phyloP scores from a whole-genome alignment of 2,888 invertebrate genomes.

The Plutella xylostella region DNA sequence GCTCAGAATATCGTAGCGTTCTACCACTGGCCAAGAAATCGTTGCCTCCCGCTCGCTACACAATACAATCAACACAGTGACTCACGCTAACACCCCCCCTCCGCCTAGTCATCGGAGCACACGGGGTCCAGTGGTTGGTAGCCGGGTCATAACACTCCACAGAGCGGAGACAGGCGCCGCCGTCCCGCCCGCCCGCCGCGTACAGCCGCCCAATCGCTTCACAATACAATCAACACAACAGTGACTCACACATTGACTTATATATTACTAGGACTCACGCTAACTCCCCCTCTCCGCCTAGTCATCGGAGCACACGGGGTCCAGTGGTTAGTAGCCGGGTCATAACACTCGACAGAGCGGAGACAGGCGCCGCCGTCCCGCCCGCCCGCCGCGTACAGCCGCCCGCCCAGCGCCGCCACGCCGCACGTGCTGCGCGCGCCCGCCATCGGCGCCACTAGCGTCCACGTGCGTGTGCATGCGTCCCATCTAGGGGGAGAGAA shows the following conservation, averaged over 20 bases:
- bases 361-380: conserved; percentile 93
- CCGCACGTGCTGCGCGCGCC: conserved; percentile 92
- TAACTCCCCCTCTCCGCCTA: conserved; percentile 87
- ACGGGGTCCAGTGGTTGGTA: conserved; percentile 81
- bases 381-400: conserved; percentile 92
- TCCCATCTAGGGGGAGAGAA: conserved; percentile 83
- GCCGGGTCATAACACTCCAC: conserved; percentile 89
- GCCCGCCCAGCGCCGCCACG: conserved; percentile 85
- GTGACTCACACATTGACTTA: too few relatives aligned
- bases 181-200: conserved; percentile 94
- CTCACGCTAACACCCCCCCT: conserved; percentile 90
- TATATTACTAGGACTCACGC: too few relatives aligned
- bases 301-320: conserved; percentile 89
- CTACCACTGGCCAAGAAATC: too few relatives aligned
- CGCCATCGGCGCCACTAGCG: conserved; percentile 90
- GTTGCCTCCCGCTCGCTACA: too few relatives aligned
- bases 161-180: conserved; percentile 88
- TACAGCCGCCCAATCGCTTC: too few relatives aligned
- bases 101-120: conserved; percentile 88
- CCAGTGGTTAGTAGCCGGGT: conserved; percentile 81
- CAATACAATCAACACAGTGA: too few relatives aligned
- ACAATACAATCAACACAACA: too few relatives aligned
- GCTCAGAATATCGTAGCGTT: too few relatives aligned
- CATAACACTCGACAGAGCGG: conserved; percentile 89
- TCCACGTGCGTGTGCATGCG: conserved; percentile 89